A percentile compares a stretch with the other conserved stretches of the same genome.
These are phyloP conservation scores for Pelecanus crispus DNA, from an alignment of 2,113 vertebrate genomes.

Conservation along the genomic window DNA sequence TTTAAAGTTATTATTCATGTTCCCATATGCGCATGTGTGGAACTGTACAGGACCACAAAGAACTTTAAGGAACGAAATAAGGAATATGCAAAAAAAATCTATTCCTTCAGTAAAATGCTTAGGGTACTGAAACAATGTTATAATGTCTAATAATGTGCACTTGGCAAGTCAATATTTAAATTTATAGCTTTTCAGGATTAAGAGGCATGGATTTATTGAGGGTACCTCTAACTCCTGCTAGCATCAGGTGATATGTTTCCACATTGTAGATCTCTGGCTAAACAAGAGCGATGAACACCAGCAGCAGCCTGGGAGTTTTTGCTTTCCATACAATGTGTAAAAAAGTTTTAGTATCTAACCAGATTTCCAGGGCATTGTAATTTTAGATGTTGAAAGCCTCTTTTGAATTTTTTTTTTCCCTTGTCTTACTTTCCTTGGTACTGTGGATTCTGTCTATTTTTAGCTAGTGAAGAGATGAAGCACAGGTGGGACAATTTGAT, in stretches of 20 bases:
- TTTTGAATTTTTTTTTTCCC: not conserved
- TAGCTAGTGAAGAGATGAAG: not conserved
- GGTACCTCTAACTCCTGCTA: not conserved
- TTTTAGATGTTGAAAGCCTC: not conserved
- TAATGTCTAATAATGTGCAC: not conserved
- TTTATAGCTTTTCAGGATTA: not conserved
- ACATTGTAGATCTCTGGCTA: accelerated
- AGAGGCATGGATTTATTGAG: not conserved
- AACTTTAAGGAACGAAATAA: not conserved
- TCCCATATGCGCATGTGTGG: accelerated
- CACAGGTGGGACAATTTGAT: not conserved
- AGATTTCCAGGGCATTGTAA: not conserved
- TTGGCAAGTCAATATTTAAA: not conserved
- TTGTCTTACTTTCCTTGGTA: not conserved
- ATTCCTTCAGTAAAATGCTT: not conserved
- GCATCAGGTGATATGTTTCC: not conserved
- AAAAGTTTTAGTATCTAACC: not conserved
- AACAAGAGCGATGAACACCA: not conserved
- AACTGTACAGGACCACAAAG: not conserved
- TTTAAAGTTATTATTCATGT: not conserved
- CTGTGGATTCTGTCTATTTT: not conserved
- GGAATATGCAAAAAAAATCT: not conserved
- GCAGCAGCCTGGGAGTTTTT: accelerated
- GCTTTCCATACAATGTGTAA: not conserved
- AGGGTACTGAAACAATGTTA: not conserved